Evolutionary conservation across 1,140 invertebrate genomes (phyloP), one percentile per base, ranked within the genome.

Genomic region (Sipha flava): DNA sequence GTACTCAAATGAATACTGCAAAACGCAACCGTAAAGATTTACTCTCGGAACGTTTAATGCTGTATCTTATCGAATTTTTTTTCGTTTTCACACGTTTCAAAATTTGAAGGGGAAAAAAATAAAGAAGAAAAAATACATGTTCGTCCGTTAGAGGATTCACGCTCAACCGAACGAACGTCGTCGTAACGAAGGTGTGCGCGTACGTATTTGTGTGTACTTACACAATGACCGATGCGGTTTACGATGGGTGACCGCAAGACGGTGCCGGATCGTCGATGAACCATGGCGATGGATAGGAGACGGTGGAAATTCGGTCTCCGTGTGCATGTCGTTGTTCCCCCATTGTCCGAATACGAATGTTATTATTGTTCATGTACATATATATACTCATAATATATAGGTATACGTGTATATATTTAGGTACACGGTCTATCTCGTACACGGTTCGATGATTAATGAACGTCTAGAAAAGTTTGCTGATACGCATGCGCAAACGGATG

Each of bases 211-310:
- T 52, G 57, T 12, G 14, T 26, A 49, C 23, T 4, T 52, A 73
- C 6, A 73, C 34, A 23, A 75, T 75, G 49, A 73, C 70, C 45
- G 29, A 1, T n/a, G 70, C n/a, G 70, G 70, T 73, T 68, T 45
- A 18, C 54, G 26, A 73, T 52, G 68, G 45, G 49, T 75, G 49
- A 75, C 72, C 72, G 52, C 72, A 47, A 37, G n/a, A 37, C 29
- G 47, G 18, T 73, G 47, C 29, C 49, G 52, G 31, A 75, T 40
- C 49, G 52, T n/a, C 72, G 49, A 75, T 75, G 72, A 57, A 75
- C 47, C 72, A 52, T 75, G 34, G 29, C 37, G 52, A 54, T 43
- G n/a, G 2, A 43, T 14, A 40, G 21, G 40, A 21, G 34, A 54
- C 16, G 5, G 29, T 40, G 21, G 40, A 68, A 68, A 68, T 68